phyloP scores from a whole-genome alignment of 1,140 invertebrate species.

The Apis dorsata region DNA sequence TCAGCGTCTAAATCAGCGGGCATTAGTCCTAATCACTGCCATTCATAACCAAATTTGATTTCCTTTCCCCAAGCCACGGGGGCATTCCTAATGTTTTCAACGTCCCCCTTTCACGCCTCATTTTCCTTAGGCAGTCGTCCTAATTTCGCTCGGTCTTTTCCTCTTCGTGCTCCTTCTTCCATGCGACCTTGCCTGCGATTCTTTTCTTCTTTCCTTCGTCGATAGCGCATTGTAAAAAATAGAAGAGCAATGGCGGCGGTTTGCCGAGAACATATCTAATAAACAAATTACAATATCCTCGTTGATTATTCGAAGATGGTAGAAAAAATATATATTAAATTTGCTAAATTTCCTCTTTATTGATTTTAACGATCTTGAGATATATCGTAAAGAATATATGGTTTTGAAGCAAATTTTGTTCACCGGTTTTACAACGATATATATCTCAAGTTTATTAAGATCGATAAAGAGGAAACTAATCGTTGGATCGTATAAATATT shows the following conservation, averaged over 20 bases:
- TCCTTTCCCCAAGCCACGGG: constrained; percentile 45
- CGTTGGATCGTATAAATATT: neutral
- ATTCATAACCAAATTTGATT: constrained; percentile 70
- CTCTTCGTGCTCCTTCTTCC: neutral
- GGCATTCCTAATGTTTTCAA: constrained; percentile 63
- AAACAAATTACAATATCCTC: neutral
- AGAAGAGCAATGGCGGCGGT: neutral
- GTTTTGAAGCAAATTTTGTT: too few species aligned
- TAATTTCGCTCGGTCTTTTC: neutral
- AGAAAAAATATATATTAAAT: too few species aligned
- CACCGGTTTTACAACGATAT: too few species aligned
- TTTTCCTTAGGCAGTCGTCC: constrained; percentile 24
- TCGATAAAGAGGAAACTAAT: neutral
- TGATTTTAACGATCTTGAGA: too few species aligned
- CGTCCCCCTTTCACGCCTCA: constrained; percentile 41
- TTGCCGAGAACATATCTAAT: neutral
- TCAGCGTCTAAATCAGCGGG: constrained; percentile 50
- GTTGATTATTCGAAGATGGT: too few species aligned
- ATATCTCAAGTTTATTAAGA: too few species aligned
- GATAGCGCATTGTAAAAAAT: constrained; percentile 3
- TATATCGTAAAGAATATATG: too few species aligned
- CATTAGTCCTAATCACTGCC: constrained; percentile 66
- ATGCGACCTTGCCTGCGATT: neutral
- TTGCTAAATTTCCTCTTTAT: too few species aligned
- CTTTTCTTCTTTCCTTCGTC: constrained; percentile 29